Conservation (phyloP, 2,113 vertebrate genomes). For the Semicossyphus pulcher region DNA sequence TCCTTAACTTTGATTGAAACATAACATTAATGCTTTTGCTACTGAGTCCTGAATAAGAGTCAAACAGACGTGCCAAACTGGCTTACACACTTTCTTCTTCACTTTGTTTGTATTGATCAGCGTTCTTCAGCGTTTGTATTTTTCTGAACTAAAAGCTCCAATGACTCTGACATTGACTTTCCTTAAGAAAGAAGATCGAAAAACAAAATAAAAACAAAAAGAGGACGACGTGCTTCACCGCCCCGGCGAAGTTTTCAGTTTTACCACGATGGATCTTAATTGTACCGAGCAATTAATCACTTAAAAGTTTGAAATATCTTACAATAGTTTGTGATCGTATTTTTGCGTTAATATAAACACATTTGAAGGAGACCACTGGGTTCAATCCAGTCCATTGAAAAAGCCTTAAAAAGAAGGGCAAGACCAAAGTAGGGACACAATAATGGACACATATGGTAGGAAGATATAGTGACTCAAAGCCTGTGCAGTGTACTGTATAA, state of each 20-base stretch:
- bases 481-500: neutral
- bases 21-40: too few species aligned
- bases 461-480: neutral
- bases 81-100: neutral
- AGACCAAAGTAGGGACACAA: neutral
- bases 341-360: too few species aligned
- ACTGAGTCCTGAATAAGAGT: too few species aligned
- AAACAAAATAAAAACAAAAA: neutral
- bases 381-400: too few species aligned
- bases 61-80: neutral
- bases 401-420: too few species aligned
- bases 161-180: neutral
- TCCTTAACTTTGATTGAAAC: too few species aligned
- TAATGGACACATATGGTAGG: neutral
- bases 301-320: too few species aligned
- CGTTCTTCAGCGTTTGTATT: neutral
- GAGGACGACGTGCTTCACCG: neutral
- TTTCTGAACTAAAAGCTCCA: neutral
- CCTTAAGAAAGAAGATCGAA: too few species aligned
- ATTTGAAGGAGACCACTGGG: too few species aligned
- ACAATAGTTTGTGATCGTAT: too few species aligned
- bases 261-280: neutral
- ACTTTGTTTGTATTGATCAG: neutral
- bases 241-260: neutral
- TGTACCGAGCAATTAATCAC: too few species aligned